Percentiles rank a stretch among this genome's conserved stretches.
phyloP scores from a whole-genome alignment of 2,888 invertebrate species.

The Meliscaeva auricollis region DNA sequence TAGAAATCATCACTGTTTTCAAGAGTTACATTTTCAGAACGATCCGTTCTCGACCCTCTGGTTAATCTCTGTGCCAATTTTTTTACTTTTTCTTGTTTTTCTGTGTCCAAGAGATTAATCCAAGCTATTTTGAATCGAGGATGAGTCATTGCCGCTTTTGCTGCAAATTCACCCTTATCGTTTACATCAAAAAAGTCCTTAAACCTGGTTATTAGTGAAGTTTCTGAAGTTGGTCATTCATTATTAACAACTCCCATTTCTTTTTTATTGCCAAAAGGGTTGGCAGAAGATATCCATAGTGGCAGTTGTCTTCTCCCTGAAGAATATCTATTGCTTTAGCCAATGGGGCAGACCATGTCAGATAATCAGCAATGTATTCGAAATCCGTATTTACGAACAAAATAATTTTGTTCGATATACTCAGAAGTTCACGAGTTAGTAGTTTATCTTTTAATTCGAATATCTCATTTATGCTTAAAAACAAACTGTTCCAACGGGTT shows the following conservation, averaged over 20 bases:
- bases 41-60: too few species aligned
- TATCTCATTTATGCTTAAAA: not conserved
- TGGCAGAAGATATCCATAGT: too few species aligned
- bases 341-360: too few species aligned
- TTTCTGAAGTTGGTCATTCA: not conserved
- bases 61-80: too few species aligned
- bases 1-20: too few species aligned
- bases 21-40: too few species aligned
- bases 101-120: too few species aligned
- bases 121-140: not conserved
- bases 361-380: not conserved
- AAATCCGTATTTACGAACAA: not conserved
- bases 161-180: not conserved
- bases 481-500: not conserved
- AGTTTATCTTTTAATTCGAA: not conserved
- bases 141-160: not conserved
- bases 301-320: too few species aligned
- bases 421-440: not conserved
- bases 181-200: not conserved
- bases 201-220: not conserved
- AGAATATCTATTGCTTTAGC: too few species aligned
- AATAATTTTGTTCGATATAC: not conserved
- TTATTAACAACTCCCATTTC: too few species aligned
- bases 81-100: too few species aligned
- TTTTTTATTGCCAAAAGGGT: too few species aligned